Base-by-base conservation (phyloP, 1,140 invertebrate species). In the Helicoverpa armigera region DNA sequence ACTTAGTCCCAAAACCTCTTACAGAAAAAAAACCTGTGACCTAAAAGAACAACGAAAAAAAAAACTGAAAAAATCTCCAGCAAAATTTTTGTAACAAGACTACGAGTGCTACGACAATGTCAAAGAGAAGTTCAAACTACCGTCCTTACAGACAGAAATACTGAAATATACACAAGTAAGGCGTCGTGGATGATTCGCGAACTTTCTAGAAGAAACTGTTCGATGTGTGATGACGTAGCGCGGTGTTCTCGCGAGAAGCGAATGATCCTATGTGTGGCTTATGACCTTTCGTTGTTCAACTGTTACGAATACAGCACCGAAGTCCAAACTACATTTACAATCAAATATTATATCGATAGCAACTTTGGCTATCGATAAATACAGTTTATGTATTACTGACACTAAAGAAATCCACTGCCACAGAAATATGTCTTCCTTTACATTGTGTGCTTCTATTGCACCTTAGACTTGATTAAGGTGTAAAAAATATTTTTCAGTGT, bases 91-190 rank as follows among this genome's bases (percentile, higher is more conserved):
- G 70, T 51, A 79, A 51, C 51, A 79, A 82, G 80, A 65, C 74
- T 61, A 60, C 48, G 29, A 56, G 43, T 78, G 77, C 91, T 94
- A 92, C 92, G 80, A 92, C 91, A 91, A 89, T 79, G 80, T 79
- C 86, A 85, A 90, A 91, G 86, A 93, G 86, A 89, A 88, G 85
- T 81, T 86, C 87, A 90, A 91, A 92, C 92, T 94, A 94, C 89
- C 87, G 89, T 84, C 69, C 53, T 31, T 16, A 89, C 86, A 92
- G 90, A 93, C 84, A 94, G 92, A 94, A 93, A 94, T 91, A 93
- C 84, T 93, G 92, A 94, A 93, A 94, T 91, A 93, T 94, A 94
- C 93, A 94, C 93, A 94, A 94, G 93, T 94, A 94, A 94, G 93
- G 92, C 93, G 84, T 90, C 90, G 91, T 91, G 88, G 87, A 94